Percentiles rank a stretch among this genome's conserved stretches.
Conservation (phyloP, 2,888 invertebrate species). For the Caenorhabditis sp. region DNA sequence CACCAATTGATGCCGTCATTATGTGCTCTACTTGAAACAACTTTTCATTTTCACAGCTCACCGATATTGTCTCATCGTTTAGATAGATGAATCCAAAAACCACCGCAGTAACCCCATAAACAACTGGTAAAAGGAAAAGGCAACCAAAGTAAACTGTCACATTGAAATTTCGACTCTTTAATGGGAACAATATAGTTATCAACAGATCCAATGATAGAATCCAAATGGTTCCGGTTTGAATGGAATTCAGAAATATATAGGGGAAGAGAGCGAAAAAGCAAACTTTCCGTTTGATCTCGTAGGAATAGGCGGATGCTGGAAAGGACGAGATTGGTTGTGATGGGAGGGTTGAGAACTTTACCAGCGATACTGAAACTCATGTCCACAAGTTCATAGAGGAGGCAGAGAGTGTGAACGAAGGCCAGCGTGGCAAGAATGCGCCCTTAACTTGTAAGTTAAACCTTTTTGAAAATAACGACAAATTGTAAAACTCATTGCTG, state of each 20-base stretch:
- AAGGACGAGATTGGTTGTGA: not conserved
- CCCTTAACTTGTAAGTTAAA: slow-evolving; percentile 27
- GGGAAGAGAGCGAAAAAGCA: slow-evolving; percentile 36
- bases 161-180: slow-evolving; percentile 30
- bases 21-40: not conserved
- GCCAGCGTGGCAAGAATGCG: slow-evolving; percentile 33
- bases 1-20: too few species aligned
- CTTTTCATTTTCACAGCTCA: not conserved
- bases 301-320: slow-evolving; percentile 36
- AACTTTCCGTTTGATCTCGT: slow-evolving; percentile 16
- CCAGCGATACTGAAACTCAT: slow-evolving; percentile 47
- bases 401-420: slow-evolving; percentile 28
- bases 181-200: slow-evolving; percentile 34
- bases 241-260: slow-evolving; percentile 37
- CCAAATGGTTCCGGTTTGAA: slow-evolving; percentile 55
- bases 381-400: slow-evolving; percentile 43
- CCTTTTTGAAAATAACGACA: too few species aligned
- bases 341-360: not conserved
- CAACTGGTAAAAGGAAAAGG: slow-evolving; percentile 23
- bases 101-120: slow-evolving; percentile 1
- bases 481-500: too few species aligned
- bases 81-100: slow-evolving; percentile 24
- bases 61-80: slow-evolving; percentile 16
- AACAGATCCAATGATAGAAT: slow-evolving; percentile 40
- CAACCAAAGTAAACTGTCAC: slow-evolving; percentile 11